A percentile compares a stretch with the other conserved stretches of the same genome.
Evolutionary conservation across 1,140 invertebrate genomes (phyloP).

Genomic region (Lanistes nyassanus): DNA sequence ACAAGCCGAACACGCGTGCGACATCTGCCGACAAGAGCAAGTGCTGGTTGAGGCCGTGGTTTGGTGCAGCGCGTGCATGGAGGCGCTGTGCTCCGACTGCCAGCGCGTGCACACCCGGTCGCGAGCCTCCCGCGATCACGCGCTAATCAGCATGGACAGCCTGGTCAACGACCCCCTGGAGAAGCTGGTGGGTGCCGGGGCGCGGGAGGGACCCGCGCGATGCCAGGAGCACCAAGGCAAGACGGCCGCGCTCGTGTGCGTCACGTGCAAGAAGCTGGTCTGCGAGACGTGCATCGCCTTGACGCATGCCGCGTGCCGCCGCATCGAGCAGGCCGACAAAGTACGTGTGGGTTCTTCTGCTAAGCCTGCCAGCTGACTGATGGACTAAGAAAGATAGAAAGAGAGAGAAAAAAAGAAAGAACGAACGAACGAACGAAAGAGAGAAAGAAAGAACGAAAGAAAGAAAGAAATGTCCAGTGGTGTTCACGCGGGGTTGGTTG

Average conservation of each 20-base stretch:
- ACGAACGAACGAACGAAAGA: too few species aligned
- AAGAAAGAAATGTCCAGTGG: too few species aligned
- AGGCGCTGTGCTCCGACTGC: constrained; percentile 28
- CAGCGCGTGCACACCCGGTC: constrained; percentile 29
- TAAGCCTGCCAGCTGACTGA: not conserved
- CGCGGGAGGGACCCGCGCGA: not conserved
- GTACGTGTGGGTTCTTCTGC: not conserved
- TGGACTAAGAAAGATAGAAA: not conserved
- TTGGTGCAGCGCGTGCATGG: constrained; percentile 32
- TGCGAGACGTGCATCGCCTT: constrained; percentile 28
- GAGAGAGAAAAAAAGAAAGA: not conserved
- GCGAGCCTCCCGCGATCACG: constrained; percentile 26
- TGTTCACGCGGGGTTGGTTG: not conserved
- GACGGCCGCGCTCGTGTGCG: constrained; percentile 22
- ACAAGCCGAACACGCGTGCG: constrained; percentile 22
- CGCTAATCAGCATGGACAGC: constrained; percentile 25
- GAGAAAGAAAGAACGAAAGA: too few species aligned
- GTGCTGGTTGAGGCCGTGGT: constrained; percentile 26
- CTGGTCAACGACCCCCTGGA: constrained; percentile 28
- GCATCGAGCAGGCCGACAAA: constrained; percentile 21
- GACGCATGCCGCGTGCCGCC: constrained; percentile 14
- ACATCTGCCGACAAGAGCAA: constrained; percentile 31
- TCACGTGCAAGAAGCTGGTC: constrained; percentile 31
- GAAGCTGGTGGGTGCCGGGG: constrained; percentile 15
- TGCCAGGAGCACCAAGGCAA: constrained; percentile 25